Base-by-base conservation (phyloP, 2,888 invertebrate genomes). In the Synanthedon formicaeformis region DNA sequence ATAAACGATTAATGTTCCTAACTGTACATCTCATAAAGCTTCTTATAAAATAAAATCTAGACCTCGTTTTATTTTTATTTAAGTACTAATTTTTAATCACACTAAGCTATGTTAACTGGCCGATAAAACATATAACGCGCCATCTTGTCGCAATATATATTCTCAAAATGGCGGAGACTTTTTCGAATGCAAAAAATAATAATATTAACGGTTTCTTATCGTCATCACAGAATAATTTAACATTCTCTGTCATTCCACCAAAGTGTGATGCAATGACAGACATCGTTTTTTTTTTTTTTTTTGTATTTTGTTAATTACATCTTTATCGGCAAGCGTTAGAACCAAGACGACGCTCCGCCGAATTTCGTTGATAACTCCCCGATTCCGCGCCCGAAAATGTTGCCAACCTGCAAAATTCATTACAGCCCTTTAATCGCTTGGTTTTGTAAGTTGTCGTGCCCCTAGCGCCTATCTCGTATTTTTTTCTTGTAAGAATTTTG, bases 301-400 rank as follows among this genome's bases (percentile, higher is more conserved):
- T 66, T 34, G 34, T 34, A 75, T 74, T 66, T 75, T 61, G 66
- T 61, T 65, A 71, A 64, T 61, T 62, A 65, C 61, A 61, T 56
- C 63, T 59, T 58, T 65, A 63, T 60, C 67, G 60, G 63, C 58
- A 58, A 64, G 61, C 67, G 66, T 89, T 92, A 95, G 89, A 95
- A 95, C 95, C 95, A 95, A 80, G 94, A 94, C 55, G 91, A 90
- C 60, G 94, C 93, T 63, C 94, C 94, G 59, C 96, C 95, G 61
- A 96, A 90, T 85, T 96, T 96, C 66, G 94, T 94, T 71, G 96
- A 94, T 69, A 96, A 90, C 72, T 96, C 96, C 61, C 96, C 96
- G 67, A 96, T 93, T 62, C 96, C 94, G 75, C 96, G 95, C 52
- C 96, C 96, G 67, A 96, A 93, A 78, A 96, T 93, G 83, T 94